Conservation (phyloP, 2,797 vertebrate species). For the Poeciliopsis turneri region DNA sequence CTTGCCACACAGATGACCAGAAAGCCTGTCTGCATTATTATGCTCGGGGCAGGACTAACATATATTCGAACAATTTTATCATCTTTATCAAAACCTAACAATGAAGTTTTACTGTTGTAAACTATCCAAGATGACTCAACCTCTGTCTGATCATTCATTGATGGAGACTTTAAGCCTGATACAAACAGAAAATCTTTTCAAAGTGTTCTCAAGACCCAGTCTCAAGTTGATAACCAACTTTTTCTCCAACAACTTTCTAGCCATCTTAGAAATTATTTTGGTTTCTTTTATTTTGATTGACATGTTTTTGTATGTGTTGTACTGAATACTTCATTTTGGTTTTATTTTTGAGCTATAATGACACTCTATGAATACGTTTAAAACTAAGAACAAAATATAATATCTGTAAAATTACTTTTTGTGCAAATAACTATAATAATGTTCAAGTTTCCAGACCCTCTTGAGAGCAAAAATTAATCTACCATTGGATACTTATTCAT, state of each 20-base stretch:
- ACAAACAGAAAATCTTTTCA: neutral
- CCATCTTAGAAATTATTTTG: neutral
- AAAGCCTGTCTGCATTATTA: neutral
- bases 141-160: neutral
- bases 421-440: neutral
- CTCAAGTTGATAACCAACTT: neutral
- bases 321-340: neutral
- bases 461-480: neutral
- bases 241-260: neutral
- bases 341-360: neutral
- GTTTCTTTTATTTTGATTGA: neutral
- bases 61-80: neutral
- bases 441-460: neutral
- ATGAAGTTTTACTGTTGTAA: neutral
- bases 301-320: neutral
- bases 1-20: neutral
- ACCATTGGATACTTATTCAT: slow-evolving; percentile 6
- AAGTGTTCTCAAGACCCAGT: neutral
- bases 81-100: neutral
- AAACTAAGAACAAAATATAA: slow-evolving; percentile 8
- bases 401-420: neutral
- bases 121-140: neutral
- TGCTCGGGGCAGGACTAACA: neutral
- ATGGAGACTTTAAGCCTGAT: neutral
- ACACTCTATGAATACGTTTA: neutral